Evolutionary conservation across 2,113 vertebrate genomes (phyloP).

Genomic region (Nycticebus coucang): DNA sequence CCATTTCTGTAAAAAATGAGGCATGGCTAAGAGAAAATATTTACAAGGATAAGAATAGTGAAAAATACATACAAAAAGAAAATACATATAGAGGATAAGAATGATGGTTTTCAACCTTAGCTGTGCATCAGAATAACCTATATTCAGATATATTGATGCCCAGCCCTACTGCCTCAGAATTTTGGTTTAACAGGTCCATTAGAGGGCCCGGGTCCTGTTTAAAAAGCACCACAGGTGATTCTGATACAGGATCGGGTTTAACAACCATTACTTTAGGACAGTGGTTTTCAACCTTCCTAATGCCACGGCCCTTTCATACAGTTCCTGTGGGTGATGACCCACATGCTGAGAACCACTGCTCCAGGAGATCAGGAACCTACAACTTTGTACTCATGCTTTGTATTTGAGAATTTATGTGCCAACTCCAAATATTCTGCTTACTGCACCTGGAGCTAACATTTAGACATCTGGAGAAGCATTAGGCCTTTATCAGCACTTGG

Average conservation of each 20-base stretch:
- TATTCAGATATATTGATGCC: background rate
- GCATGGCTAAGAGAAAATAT: background rate
- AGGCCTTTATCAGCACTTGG: slow-evolving; percentile 64
- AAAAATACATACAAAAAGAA: background rate
- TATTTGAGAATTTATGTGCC: slow-evolving; percentile 11
- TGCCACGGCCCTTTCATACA: too few species aligned
- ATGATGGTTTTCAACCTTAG: background rate
- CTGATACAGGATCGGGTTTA: background rate
- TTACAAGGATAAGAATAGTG: background rate
- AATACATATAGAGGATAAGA: background rate
- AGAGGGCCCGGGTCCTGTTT: background rate
- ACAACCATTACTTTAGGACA: background rate
- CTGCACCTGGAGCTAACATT: slow-evolving; percentile 68
- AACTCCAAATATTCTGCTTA: slow-evolving; percentile 45
- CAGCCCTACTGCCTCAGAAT: background rate
- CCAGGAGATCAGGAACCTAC: background rate
- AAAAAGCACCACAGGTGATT: slow-evolving; percentile 31
- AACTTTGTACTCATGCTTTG: slow-evolving; percentile 4
- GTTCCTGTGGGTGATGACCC: too few species aligned
- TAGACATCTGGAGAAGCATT: slow-evolving; percentile 66
- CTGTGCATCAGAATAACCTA: background rate
- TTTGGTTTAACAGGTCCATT: background rate
- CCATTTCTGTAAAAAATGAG: background rate
- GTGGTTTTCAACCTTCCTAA: too few species aligned
- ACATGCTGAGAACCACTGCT: background rate